Evolutionary conservation across 2,113 vertebrate genomes (phyloP).

Genomic region (Percina caprodes): DNA sequence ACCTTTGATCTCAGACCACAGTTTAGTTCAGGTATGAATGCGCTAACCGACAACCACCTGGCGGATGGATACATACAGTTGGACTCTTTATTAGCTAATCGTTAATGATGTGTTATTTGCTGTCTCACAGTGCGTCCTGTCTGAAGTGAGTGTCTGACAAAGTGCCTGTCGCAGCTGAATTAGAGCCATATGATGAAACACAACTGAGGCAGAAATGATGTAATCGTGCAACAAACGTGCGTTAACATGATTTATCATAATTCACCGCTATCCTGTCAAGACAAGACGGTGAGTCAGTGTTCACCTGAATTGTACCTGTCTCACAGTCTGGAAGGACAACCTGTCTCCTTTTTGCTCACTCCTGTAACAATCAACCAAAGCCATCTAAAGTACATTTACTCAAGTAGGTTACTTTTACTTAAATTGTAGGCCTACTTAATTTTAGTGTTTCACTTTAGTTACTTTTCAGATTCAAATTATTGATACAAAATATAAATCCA

Average conservation of each 20-base stretch:
- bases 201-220: background rate
- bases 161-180: background rate
- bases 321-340: background rate
- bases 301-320: conserved; percentile 30
- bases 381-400: background rate
- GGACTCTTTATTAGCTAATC: background rate
- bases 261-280: background rate
- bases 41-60: background rate
- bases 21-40: background rate
- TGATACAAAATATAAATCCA: no score
- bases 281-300: conserved; percentile 41
- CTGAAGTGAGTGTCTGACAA: background rate
- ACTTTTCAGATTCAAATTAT: background rate
- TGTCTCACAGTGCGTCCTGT: background rate
- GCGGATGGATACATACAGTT: background rate
- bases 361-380: background rate
- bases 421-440: background rate
- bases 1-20: background rate
- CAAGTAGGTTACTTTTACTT: background rate
- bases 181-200: background rate
- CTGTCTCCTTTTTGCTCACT: background rate
- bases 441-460: background rate
- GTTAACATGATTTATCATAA: background rate
- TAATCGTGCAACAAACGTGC: background rate
- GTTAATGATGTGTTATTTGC: background rate